Evolutionary conservation across 1,140 invertebrate species (phyloP).

Genomic region (Aethina tumida): DNA sequence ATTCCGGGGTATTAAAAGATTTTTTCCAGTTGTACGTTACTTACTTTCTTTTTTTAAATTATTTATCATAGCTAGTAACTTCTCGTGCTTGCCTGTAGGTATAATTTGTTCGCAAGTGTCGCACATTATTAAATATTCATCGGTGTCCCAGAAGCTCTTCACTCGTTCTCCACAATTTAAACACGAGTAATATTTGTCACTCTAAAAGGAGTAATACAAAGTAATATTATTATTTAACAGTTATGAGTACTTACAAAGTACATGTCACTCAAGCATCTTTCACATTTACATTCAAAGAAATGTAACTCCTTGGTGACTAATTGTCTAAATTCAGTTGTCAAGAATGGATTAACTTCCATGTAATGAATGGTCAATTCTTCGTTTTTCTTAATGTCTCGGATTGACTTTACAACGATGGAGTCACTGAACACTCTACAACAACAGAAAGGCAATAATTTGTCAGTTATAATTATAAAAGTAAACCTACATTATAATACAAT

Average conservation of each 20-base stretch:
- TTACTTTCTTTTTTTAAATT: too few relatives aligned
- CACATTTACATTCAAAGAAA: constrained; percentile 11
- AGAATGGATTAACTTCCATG: constrained; percentile 11
- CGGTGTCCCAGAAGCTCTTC: too few relatives aligned
- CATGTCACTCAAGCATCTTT: constrained; percentile 6
- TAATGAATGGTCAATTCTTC: constrained; percentile 17
- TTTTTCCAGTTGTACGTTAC: too few relatives aligned
- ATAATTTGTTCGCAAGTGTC: too few relatives aligned
- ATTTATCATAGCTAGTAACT: too few relatives aligned
- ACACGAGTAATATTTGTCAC: too few relatives aligned
- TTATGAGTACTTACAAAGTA: constrained; percentile 9
- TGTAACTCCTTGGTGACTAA: constrained; percentile 9
- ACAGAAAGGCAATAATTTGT: background rate
- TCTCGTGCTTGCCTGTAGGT: too few relatives aligned
- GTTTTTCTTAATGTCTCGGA: constrained; percentile 7
- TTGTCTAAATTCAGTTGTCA: constrained; percentile 1
- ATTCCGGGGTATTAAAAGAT: too few relatives aligned
- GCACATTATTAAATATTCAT: too few relatives aligned
- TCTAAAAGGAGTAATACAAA: too few relatives aligned
- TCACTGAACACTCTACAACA: constrained; percentile 9
- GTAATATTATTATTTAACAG: too few relatives aligned
- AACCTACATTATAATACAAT: constrained; percentile 16
- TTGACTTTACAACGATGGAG: constrained; percentile 10
- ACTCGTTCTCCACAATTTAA: too few relatives aligned
- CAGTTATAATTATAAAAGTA: constrained; percentile 1